Percentiles rank a stretch among this genome's conserved stretches.
Evolutionary conservation across 2,797 vertebrate species (phyloP).

Genomic region (Betta splendens): DNA sequence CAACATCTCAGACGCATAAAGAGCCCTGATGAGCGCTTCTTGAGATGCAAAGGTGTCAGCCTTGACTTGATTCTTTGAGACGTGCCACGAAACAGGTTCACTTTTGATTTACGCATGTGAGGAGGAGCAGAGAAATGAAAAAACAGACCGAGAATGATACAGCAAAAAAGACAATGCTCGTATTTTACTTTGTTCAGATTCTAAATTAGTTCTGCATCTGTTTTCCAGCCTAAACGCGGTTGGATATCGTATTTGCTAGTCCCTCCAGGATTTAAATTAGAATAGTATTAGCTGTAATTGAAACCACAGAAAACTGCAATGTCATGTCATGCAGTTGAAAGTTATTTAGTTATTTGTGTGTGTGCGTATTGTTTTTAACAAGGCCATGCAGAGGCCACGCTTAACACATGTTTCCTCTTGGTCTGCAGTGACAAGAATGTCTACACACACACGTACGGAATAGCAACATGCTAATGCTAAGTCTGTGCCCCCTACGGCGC

Average conservation of each 20-base stretch:
- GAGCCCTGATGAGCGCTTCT: constrained; percentile 60
- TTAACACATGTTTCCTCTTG: constrained; percentile 68
- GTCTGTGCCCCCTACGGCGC: constrained; percentile 54
- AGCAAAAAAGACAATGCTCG: constrained; percentile 26
- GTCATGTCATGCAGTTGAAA: constrained; percentile 33
- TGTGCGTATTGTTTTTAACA: constrained; percentile 13
- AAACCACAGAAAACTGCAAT: constrained; percentile 36
- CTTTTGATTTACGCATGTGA: constrained; percentile 45
- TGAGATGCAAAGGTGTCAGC: constrained; percentile 63
- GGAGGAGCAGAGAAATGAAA: constrained; percentile 13
- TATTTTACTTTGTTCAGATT: constrained; percentile 41
- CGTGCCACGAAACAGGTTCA: constrained; percentile 25
- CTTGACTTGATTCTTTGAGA: constrained; percentile 56
- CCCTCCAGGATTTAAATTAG: constrained; percentile 11
- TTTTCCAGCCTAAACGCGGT: constrained; percentile 19
- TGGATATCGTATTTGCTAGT: constrained; percentile 27
- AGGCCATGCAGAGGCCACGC: constrained; percentile 50
- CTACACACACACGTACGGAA: constrained; percentile 37
- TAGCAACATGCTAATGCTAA: constrained; percentile 55
- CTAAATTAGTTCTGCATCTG: constrained; percentile 38
- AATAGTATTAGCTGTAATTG: constrained; percentile 17
- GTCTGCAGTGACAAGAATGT: constrained; percentile 58
- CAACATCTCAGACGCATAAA: constrained; percentile 73
- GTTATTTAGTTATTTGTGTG: constrained; percentile 52
- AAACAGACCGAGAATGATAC: constrained; percentile 13